A percentile compares a stretch with the other conserved stretches of the same genome.
Evolutionary conservation across 2,113 vertebrate genomes (phyloP).

Genomic region (Epinephelus fuscoguttatus): DNA sequence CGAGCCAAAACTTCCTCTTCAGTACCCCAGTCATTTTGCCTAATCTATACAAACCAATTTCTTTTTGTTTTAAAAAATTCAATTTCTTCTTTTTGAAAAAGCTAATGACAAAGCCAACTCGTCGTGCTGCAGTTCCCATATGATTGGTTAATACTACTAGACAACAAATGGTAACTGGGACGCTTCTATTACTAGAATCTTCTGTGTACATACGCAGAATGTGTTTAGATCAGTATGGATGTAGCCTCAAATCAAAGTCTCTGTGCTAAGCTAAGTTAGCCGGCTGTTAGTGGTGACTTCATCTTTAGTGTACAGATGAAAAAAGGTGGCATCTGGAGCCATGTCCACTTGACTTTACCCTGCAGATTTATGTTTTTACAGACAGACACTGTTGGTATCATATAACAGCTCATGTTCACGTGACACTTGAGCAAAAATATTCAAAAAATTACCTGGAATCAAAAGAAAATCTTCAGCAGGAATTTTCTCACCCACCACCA

Average conservation of each 20-base stretch:
- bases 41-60: too few species aligned
- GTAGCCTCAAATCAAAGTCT: neutral
- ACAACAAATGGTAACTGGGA: too few species aligned
- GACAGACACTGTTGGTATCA: neutral
- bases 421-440: neutral
- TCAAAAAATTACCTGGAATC: neutral
- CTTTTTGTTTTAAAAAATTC: too few species aligned
- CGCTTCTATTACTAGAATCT: too few species aligned
- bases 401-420: neutral
- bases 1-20: too few species aligned
- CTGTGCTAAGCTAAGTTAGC: neutral
- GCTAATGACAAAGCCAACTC: too few species aligned
- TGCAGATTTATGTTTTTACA: neutral
- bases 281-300: neutral
- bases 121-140: too few species aligned
- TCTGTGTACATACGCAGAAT: too few species aligned
- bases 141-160: too few species aligned
- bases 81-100: too few species aligned
- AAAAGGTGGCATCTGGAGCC: neutral
- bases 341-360: neutral
- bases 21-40: too few species aligned
- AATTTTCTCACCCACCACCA: neutral
- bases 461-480: neutral
- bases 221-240: too few species aligned
- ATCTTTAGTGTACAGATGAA: neutral